Base-by-base conservation (phyloP, 2,888 invertebrate species). In the Zootermopsis nevadensis region DNA sequence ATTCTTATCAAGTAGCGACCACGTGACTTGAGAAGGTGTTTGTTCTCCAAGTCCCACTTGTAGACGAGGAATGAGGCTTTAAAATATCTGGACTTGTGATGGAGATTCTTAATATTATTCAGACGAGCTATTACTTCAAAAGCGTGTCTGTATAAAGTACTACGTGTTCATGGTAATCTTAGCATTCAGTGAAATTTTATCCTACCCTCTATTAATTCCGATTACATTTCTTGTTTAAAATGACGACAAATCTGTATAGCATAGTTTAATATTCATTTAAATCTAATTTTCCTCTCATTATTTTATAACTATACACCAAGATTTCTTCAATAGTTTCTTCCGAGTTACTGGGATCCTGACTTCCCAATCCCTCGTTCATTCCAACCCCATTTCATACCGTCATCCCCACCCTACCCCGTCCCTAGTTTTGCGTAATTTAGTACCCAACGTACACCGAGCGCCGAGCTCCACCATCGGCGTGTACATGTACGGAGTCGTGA, bases 401-500 rank as follows among this genome's bases (percentile, higher is more conserved):
- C 77, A 48, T 24, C 66, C 80, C 27, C 6, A 35, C 60, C 22
- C 53, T 22, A 27, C 79, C n/a, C 22, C 80, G 30, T 24, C 80
- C 27, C 69, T 42, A 38, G 38, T 35, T 74, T 74, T n/a, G 42
- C n/a, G 42, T 74, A 74, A 74, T 74, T 74, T 74, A 74, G 74
- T 74, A 74, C 74, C 74, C 35, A 69, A 6, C 15, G 69, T 33
- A 33, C 15, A 27, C 27, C 66, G 33, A 33, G 6, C 69, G 69
- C 33, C 66, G 38, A n/a, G 60, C 15, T n/a, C 60, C 27, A 19
- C 6, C 60, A 60, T 38, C 15, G 74, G 74, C 38, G 74, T 74
- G 38, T n/a, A 42, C n/a, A 69, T 69, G 69, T 33, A 69, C 69
- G 19, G 33, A 74, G 74, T 74, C 74, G 74, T 74, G 74, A 74